A percentile compares a stretch with the other conserved stretches of the same genome.
Evolutionary conservation across 2,113 vertebrate species (phyloP).

Genomic region (Electrona antarctica): DNA sequence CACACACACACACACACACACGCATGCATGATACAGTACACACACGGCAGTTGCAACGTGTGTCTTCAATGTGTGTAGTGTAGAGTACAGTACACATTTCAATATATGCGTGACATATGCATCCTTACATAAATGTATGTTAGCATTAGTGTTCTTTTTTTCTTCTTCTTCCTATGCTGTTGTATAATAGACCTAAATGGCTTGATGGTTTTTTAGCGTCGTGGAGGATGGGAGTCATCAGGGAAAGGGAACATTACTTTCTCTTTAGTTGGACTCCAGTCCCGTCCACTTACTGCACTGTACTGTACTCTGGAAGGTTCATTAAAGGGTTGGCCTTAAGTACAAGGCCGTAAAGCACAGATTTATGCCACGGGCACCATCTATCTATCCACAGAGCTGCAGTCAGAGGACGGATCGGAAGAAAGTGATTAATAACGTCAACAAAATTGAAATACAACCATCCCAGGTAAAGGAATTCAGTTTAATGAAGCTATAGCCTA

Average conservation of each 20-base stretch:
- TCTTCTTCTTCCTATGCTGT: slow-evolving; percentile 76
- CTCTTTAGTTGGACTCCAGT: slow-evolving; percentile 58
- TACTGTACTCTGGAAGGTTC: slow-evolving; percentile 67
- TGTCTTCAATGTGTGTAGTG: slow-evolving; percentile 46
- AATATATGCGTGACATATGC: slow-evolving; percentile 42
- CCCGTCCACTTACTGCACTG: slow-evolving; percentile 65
- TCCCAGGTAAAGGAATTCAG: no score
- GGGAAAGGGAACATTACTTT: slow-evolving; percentile 49
- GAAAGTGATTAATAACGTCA: no score
- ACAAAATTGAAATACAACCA: no score
- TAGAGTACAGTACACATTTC: slow-evolving; percentile 74
- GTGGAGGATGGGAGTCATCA: slow-evolving; percentile 54
- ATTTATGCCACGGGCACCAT: no score
- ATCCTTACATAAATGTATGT: slow-evolving; percentile 81
- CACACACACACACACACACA: no score
- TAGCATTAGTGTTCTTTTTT: slow-evolving; percentile 78
- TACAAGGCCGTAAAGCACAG: no score
- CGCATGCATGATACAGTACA: slow-evolving; percentile 10
- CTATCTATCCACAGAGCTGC: no score
- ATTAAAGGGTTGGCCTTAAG: slow-evolving; percentile 39
- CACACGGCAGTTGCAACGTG: slow-evolving; percentile 4
- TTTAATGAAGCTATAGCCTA: no score
- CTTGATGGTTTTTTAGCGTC: slow-evolving; percentile 58
- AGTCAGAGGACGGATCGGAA: no score
- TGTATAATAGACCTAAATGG: slow-evolving; percentile 85